These are phyloP conservation scores for Corydoras maculifer DNA, from an alignment of 2,113 vertebrate species.

Conservation along the genomic window DNA sequence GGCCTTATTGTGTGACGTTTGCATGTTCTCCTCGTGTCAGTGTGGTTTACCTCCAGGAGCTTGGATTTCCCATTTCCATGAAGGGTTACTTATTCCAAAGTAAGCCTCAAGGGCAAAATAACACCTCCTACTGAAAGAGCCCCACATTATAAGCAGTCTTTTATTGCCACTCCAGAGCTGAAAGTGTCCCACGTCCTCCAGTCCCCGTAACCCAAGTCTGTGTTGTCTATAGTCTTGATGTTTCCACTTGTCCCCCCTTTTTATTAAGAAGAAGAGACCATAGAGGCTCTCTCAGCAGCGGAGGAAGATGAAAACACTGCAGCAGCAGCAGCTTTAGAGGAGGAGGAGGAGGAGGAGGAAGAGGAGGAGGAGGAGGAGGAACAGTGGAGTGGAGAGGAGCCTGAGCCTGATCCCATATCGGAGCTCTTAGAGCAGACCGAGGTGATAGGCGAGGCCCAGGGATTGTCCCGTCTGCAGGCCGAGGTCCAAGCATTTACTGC, in stretches of 20 bases:
- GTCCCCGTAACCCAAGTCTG: constrained; percentile 69
- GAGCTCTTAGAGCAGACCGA: constrained; percentile 69
- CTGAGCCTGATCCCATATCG: constrained; percentile 63
- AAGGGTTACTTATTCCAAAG: too few relatives aligned
- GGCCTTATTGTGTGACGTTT: too few relatives aligned
- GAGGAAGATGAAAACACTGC: constrained; percentile 69
- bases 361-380: constrained; percentile 68
- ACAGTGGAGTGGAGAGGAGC: constrained; percentile 76
- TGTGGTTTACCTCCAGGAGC: too few relatives aligned
- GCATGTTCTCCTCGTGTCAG: too few relatives aligned
- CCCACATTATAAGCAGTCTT: too few relatives aligned
- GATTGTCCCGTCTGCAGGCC: constrained; percentile 61
- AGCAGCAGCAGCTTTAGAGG: constrained; percentile 75
- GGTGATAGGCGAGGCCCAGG: constrained; percentile 68
- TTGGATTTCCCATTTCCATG: too few relatives aligned
- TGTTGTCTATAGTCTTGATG: constrained; percentile 85
- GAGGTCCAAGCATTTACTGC: constrained; percentile 65
- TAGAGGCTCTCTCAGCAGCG: constrained; percentile 75
- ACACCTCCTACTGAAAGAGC: too few relatives aligned
- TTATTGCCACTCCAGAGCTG: constrained; percentile 52
- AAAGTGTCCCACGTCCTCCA: constrained; percentile 62
- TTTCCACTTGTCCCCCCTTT: constrained; percentile 79
- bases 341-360: constrained; percentile 66
- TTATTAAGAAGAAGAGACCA: constrained; percentile 80
- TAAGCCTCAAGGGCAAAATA: too few relatives aligned